A percentile compares a stretch with the other conserved stretches of the same genome.
These are phyloP conservation scores for Anthopleura sola DNA, from an alignment of 64 coral and sea anemone genomes.

Conservation along the genomic window DNA sequence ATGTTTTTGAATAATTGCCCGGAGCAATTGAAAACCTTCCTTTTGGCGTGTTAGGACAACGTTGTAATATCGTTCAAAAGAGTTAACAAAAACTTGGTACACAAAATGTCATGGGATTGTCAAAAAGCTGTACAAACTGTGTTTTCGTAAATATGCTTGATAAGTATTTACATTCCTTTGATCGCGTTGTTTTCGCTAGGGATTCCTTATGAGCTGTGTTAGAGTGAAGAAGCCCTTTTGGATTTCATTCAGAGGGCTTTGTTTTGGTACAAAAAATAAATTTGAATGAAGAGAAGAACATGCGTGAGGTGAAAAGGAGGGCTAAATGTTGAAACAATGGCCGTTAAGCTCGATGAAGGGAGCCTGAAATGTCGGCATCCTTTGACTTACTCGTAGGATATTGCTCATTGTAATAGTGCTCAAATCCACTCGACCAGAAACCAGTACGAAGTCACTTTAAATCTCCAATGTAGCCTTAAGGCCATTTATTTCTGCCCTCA, in stretches of 20 bases:
- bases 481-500: not conserved
- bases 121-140: not conserved
- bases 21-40: not conserved
- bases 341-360: not conserved
- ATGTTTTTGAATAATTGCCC: not conserved
- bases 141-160: constrained; percentile 5
- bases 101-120: not conserved
- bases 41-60: constrained; percentile 1
- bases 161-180: not conserved
- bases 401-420: constrained; percentile 8
- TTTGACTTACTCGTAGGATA: not conserved
- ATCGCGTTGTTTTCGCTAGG: not conserved
- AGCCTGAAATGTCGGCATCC: not conserved
- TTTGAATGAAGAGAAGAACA: not conserved
- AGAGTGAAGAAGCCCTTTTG: not conserved
- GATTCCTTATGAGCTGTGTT: constrained; percentile 1
- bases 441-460: not conserved
- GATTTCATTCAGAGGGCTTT: not conserved
- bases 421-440: not conserved
- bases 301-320: not conserved
- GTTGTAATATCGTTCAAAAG: not conserved
- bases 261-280: not conserved
- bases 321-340: not conserved
- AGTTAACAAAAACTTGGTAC: not conserved
- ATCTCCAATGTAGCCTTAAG: not conserved